Evolutionary conservation across 1,140 invertebrate species (phyloP), one percentile per base, ranked within the genome.

Genomic region (Frieseomelitta varia): DNA sequence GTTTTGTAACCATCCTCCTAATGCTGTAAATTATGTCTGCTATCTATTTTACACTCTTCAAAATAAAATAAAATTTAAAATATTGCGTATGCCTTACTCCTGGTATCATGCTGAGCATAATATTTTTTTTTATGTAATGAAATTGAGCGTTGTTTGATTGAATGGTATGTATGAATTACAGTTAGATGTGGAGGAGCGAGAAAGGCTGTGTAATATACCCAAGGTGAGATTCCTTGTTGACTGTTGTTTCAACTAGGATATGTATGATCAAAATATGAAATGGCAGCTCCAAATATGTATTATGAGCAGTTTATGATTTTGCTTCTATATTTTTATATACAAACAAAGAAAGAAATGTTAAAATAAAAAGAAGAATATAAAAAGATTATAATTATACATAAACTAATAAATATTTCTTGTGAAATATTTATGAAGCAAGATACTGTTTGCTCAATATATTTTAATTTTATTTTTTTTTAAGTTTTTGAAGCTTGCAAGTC

Each of bases 201-300:
- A 94, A 92, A 94, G 93, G 93, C 93, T 94, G 92, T 94, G 93
- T 94, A 94, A 94, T 93, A 94, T 94, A 94, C 93, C 93, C 91
- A 94, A 94, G 93, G 93, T 94, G 92, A 94, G 93, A 93, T 84
- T 89, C 86, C 90, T 88, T 87, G 88, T 85, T 91, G 88, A 91
- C 72, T 86, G 85, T 87, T 79, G 84, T 85, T 84, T 85, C 85
- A 79, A 89, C 81, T 90, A 90, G 76, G 76, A 86, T 90, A 81
- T 72, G 21, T 82, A 72, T 90, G 69, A 39, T 88, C 82, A 81
- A 90, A 84, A 90, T 87, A 71, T 87, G 30, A 89, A 89, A 85
- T 87, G 88, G 88, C 88, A 90, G 84, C 75, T 89, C 75, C 47
- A 85, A 81, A 81, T 58, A 74, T 68, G 17, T 77, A 51, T 81